Evolutionary conservation across 1,140 invertebrate species (phyloP).

Genomic region (Polyergus mexicanus): DNA sequence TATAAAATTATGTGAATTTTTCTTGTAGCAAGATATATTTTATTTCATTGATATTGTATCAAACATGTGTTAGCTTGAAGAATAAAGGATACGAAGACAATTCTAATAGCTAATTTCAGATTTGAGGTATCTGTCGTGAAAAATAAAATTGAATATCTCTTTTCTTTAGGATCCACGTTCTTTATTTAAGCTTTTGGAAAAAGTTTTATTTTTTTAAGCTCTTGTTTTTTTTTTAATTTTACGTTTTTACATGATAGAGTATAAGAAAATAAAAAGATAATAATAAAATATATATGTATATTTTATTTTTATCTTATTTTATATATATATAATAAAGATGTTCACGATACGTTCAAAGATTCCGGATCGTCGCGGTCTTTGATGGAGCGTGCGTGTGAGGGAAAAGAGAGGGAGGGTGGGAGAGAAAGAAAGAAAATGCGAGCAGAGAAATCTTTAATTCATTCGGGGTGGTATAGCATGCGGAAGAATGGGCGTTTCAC

Average conservation of each 20-base stretch:
- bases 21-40: neutral
- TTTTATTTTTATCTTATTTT: no score
- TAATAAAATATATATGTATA: no score
- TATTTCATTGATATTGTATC: neutral
- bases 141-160: neutral
- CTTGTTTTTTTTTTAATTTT: no score
- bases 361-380: no score
- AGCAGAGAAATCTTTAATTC: slow-evolving; percentile 67
- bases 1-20: neutral
- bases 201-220: no score
- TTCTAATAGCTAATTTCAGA: neutral
- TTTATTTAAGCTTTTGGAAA: no score
- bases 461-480: slow-evolving; percentile 67
- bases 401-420: neutral
- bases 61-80: slow-evolving; percentile 10
- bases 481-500: slow-evolving; percentile 68
- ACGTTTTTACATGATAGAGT: no score
- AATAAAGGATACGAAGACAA: slow-evolving; percentile 22
- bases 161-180: no score
- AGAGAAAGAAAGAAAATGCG: slow-evolving; percentile 31
- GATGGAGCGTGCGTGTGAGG: no score
- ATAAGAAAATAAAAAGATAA: no score
- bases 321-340: no score
- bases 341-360: no score
- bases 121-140: neutral